Evolutionary conservation across 2,888 invertebrate genomes (phyloP).

Genomic region (Dryobotodes eremita): DNA sequence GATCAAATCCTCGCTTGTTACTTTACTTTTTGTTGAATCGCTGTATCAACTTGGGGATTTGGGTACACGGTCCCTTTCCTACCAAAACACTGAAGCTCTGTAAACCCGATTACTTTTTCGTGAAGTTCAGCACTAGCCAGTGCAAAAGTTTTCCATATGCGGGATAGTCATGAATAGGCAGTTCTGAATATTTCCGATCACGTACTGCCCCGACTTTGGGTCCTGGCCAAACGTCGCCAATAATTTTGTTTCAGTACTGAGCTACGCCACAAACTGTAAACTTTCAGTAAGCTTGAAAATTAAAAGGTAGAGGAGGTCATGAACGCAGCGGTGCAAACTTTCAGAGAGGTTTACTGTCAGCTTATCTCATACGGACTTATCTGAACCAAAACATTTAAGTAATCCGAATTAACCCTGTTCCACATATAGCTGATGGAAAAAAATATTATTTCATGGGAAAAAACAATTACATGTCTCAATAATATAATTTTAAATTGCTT

Average conservation of each 20-base stretch:
- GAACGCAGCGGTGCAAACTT: conserved; percentile 24
- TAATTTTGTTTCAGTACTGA: conserved; percentile 75
- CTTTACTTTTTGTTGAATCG: conserved; percentile 36
- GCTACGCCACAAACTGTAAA: conserved; percentile 23
- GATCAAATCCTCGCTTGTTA: neutral
- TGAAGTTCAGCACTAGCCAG: conserved; percentile 69
- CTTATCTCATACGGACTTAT: conserved; percentile 36
- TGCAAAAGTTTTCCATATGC: conserved; percentile 78
- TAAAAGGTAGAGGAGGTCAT: conserved; percentile 39
- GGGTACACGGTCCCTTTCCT: conserved; percentile 19
- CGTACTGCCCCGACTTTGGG: conserved; percentile 80
- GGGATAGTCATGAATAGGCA: conserved; percentile 84
- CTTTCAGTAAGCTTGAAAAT: conserved; percentile 45
- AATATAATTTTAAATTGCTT: neutral
- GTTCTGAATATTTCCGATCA: conserved; percentile 85
- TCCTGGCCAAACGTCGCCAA: conserved; percentile 77
- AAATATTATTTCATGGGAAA: neutral
- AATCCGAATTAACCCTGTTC: neutral
- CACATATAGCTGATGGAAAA: neutral
- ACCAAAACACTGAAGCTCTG: conserved; percentile 52
- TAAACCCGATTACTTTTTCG: conserved; percentile 58
- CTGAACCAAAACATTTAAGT: conserved; percentile 12
- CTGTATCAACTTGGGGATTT: conserved; percentile 24
- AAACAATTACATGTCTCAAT: neutral
- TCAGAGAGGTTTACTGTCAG: conserved; percentile 21